phyloP scores from a whole-genome alignment of 2,113 vertebrate species.

The Nesogale talazaci region DNA sequence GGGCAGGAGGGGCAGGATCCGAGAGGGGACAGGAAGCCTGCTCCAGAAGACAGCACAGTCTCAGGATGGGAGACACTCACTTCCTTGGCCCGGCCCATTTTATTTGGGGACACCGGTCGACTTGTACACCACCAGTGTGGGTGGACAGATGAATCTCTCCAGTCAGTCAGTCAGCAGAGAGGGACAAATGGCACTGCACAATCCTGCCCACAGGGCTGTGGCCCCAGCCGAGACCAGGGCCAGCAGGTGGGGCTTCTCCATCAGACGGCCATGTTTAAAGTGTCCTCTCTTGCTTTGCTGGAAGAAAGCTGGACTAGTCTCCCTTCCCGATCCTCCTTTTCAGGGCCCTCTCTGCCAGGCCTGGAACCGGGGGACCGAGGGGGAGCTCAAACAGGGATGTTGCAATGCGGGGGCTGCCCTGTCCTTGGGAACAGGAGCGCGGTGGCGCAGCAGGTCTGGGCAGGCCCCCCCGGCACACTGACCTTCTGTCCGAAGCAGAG shows the following conservation, averaged over 20 bases:
- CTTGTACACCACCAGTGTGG: background rate
- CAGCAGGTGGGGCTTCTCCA: background rate
- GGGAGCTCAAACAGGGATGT: too few species aligned
- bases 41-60: background rate
- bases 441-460: background rate
- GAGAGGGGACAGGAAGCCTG: background rate
- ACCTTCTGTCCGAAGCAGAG: conserved; percentile 95
- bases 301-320: background rate
- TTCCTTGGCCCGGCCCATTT: background rate
- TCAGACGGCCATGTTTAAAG: background rate
- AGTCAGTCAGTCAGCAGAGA: too few species aligned
- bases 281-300: background rate
- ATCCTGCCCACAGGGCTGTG: fast-evolving
- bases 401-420: background rate
- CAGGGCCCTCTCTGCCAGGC: background rate
- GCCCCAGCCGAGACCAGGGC: background rate
- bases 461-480: background rate
- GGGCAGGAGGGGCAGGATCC: background rate
- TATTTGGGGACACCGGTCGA: background rate
- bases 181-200: background rate
- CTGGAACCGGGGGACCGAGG: too few species aligned
- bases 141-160: too few species aligned
- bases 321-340: background rate
- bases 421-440: background rate
- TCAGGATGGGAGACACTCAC: background rate